phyloP scores from a whole-genome alignment of 2,888 invertebrate genomes.

The Oligia strigilis region DNA sequence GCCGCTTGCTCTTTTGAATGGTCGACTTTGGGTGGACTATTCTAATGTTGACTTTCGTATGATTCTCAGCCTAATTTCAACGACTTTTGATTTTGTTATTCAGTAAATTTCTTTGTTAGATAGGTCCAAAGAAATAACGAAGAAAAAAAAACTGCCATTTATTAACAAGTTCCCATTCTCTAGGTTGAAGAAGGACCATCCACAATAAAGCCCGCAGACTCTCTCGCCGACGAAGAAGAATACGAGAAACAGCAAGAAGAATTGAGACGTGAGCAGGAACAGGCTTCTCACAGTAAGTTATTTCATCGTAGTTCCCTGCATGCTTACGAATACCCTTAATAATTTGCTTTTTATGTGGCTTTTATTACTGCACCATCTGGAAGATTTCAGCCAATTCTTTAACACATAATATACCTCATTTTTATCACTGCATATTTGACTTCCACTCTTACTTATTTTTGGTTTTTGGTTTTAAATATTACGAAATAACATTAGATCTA shows the following conservation, averaged over 20 bases:
- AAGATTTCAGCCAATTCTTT: slow-evolving; percentile 1
- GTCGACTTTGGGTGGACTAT: not conserved
- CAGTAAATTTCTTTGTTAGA: not conserved
- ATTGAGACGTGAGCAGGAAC: slow-evolving; percentile 79
- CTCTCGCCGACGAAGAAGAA: slow-evolving; percentile 85
- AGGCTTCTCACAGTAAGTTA: slow-evolving; percentile 85
- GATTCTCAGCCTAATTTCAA: not conserved
- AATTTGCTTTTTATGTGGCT: slow-evolving; percentile 37
- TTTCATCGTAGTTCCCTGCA: slow-evolving; percentile 35
- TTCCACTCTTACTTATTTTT: slow-evolving; percentile 9
- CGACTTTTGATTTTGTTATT: too few species aligned
- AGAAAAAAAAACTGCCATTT: not conserved
- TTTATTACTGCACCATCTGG: slow-evolving; percentile 17
- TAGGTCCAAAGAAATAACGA: not conserved
- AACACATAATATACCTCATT: slow-evolving; percentile 20
- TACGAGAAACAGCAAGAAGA: slow-evolving; percentile 86
- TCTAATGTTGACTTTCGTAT: not conserved
- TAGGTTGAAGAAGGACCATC: slow-evolving; percentile 80
- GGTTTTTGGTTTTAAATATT: slow-evolving; percentile 13
- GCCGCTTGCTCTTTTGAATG: not conserved
- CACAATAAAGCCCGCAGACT: slow-evolving; percentile 80
- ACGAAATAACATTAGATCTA: slow-evolving; percentile 34
- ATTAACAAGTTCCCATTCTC: not conserved
- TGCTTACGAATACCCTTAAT: slow-evolving; percentile 19
- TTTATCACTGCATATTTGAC: slow-evolving; percentile 10